phyloP scores from a whole-genome alignment of 2,797 vertebrate species.

The Dendrocincla tyrannina region DNA sequence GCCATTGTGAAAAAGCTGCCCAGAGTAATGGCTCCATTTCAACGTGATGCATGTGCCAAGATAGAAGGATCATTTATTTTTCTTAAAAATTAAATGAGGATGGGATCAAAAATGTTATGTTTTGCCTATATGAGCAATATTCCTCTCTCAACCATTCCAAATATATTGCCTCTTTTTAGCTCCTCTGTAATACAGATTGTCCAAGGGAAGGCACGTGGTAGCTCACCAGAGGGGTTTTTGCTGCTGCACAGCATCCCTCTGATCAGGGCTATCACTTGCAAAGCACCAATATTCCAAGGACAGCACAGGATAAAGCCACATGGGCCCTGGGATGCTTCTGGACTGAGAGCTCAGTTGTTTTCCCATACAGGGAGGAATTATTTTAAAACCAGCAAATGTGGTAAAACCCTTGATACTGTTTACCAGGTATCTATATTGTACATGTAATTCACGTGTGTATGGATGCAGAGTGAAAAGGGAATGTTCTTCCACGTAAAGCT shows the following conservation, averaged over 20 bases:
- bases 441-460: rapidly evolving
- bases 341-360: neutral
- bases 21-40: constrained; percentile 15
- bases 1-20: constrained; percentile 34
- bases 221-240: neutral
- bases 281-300: neutral
- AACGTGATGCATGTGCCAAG: neutral
- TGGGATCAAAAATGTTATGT: constrained; percentile 41
- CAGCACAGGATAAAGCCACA: neutral
- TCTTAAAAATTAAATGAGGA: constrained; percentile 47
- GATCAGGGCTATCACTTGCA: neutral
- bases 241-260: neutral
- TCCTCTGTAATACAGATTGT: neutral
- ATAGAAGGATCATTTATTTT: constrained; percentile 37
- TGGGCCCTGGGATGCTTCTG: neutral
- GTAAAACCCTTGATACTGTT: neutral
- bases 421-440: neutral
- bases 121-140: constrained; percentile 30
- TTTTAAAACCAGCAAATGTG: neutral
- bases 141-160: constrained; percentile 1
- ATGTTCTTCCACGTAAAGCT: rapidly evolving
- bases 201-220: neutral
- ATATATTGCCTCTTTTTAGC: neutral
- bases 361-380: neutral
- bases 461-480: neutral